Evolutionary conservation across 2,113 vertebrate species (phyloP).

Genomic region (Sturnira hondurensis): DNA sequence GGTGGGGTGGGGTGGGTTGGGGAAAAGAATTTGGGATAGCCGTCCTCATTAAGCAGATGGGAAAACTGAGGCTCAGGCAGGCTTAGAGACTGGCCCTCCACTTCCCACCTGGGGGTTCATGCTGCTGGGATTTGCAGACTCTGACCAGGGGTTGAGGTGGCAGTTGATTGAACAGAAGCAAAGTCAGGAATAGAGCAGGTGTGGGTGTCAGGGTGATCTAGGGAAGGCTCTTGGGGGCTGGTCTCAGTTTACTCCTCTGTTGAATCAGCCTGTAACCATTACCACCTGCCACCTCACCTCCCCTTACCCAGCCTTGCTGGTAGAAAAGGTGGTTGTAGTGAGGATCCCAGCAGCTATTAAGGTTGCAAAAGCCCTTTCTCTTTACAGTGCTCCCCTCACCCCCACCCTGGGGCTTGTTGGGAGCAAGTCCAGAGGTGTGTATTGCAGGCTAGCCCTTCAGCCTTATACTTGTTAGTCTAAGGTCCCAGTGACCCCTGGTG

Average conservation of each 20-base stretch:
- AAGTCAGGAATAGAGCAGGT: background rate
- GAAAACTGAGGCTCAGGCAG: background rate
- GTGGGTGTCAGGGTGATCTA: background rate
- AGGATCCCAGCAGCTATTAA: background rate
- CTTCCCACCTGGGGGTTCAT: background rate
- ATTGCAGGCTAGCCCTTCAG: background rate
- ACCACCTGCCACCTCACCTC: background rate
- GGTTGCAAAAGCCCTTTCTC: background rate
- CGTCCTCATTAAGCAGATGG: background rate
- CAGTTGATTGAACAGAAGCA: conserved; percentile 2
- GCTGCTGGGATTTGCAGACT: background rate
- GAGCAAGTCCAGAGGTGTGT: background rate
- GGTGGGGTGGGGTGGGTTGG: background rate
- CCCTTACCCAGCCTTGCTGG: background rate
- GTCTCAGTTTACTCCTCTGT: background rate
- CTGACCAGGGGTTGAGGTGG: background rate
- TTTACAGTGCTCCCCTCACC: background rate
- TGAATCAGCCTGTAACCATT: background rate
- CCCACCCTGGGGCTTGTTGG: background rate
- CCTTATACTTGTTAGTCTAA: background rate
- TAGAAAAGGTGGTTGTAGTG: background rate
- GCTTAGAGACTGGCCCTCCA: background rate
- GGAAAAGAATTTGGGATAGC: background rate
- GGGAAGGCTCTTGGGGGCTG: background rate
- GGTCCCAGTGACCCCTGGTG: conserved; percentile 51